phyloP scores from a whole-genome alignment of 2,113 vertebrate genomes.

The Anseranas semipalmata region DNA sequence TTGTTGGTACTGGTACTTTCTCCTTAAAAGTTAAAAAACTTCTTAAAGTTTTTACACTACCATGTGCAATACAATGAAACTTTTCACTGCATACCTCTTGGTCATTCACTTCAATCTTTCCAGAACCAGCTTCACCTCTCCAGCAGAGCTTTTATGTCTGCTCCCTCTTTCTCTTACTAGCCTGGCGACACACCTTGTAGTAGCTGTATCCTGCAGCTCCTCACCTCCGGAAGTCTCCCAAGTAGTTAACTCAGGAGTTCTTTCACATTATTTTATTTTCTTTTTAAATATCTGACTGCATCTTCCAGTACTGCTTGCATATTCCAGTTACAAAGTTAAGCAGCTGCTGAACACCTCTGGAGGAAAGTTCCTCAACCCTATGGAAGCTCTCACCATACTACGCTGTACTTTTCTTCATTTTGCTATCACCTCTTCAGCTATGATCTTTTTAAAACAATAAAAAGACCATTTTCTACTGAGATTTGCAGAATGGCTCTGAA shows the following conservation, averaged over 20 bases:
- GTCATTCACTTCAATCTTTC: not conserved
- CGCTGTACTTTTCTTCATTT: not conserved
- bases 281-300: not conserved
- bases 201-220: not conserved
- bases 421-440: rapidly evolving
- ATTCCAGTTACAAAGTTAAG: not conserved
- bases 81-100: not conserved
- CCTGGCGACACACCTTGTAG: not conserved
- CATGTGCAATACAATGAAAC: not conserved
- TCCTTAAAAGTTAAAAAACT: not conserved
- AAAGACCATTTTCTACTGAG: not conserved
- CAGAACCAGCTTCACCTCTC: not conserved
- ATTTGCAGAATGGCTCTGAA: not conserved
- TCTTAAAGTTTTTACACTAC: not conserved
- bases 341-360: not conserved
- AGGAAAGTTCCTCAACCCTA: not conserved
- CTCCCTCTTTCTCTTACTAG: not conserved
- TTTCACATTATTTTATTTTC: not conserved
- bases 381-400: not conserved
- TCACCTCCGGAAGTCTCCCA: not conserved
- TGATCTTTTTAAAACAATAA: not conserved
- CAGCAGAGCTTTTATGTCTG: not conserved
- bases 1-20: not conserved
- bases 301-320: not conserved
- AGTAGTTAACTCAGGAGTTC: not conserved